These are phyloP conservation scores for Homarus americanus DNA, from an alignment of 1,140 invertebrate species.

Conservation along the genomic window DNA sequence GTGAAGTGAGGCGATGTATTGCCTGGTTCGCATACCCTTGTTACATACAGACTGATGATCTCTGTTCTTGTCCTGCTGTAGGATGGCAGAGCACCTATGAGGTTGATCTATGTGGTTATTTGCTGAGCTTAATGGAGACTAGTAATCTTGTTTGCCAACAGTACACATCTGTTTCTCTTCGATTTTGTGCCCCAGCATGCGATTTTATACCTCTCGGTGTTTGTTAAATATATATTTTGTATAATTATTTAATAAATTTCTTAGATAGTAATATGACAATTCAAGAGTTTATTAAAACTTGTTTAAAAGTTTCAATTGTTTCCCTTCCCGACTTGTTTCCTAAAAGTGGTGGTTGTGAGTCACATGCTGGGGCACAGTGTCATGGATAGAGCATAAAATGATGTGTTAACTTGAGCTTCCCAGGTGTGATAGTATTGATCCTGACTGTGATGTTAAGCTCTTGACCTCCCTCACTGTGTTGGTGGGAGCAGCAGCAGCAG, in stretches of 20 bases:
- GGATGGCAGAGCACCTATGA: neutral
- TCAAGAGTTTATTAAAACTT: neutral
- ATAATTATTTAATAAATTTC: neutral
- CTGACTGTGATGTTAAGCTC: slow-evolving; percentile 10
- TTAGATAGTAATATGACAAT: neutral
- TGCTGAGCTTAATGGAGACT: neutral
- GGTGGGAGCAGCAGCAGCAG: neutral
- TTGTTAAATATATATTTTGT: neutral
- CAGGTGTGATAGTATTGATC: slow-evolving; percentile 2
- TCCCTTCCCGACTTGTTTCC: too few relatives aligned
- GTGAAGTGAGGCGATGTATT: neutral
- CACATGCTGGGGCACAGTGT: slow-evolving; percentile 33
- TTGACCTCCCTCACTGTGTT: neutral
- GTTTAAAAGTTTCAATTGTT: too few relatives aligned
- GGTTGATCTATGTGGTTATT: slow-evolving; percentile 8
- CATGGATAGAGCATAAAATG: neutral
- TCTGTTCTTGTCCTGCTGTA: neutral
- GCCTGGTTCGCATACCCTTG: neutral
- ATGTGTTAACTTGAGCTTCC: slow-evolving; percentile 13
- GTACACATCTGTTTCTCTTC: neutral
- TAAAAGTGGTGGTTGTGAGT: neutral
- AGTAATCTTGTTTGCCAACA: slow-evolving; percentile 21
- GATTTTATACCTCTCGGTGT: neutral
- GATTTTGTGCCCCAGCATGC: slow-evolving; percentile 29
- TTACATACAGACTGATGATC: neutral